Evolutionary conservation across 2,113 vertebrate species (phyloP).

Genomic region (Corythornis madagascariensis): DNA sequence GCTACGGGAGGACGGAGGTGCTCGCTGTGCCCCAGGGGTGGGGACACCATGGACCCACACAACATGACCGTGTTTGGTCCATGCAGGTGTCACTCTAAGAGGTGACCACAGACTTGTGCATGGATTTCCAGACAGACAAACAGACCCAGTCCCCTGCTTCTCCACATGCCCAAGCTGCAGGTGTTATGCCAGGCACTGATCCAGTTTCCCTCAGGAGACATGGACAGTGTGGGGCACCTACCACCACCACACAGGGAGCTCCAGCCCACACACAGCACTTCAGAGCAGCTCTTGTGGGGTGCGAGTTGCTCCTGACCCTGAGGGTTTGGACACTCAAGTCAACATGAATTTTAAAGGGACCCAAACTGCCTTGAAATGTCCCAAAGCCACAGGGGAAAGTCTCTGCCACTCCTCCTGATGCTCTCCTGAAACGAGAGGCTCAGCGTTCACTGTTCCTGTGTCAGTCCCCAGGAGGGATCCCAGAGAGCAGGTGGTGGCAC

Average conservation of each 20-base stretch:
- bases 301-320: neutral
- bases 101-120: no score
- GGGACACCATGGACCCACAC: neutral
- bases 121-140: neutral
- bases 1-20: accelerated
- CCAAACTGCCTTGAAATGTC: neutral
- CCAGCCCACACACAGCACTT: neutral
- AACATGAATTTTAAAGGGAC: neutral
- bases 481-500: accelerated
- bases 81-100: neutral
- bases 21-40: accelerated
- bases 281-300: neutral
- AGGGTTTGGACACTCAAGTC: neutral
- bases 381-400: accelerated
- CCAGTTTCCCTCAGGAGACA: neutral
- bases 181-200: accelerated
- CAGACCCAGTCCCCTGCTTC: accelerated
- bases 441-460: accelerated
- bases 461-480: neutral
- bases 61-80: accelerated
- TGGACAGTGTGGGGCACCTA: accelerated
- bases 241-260: accelerated
- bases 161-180: neutral
- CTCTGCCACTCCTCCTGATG: neutral
- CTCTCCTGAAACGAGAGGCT: neutral